Evolutionary conservation across 2,888 invertebrate species (phyloP), one percentile per base, ranked within the genome.

Genomic region (Yponomeuta evonymella): DNA sequence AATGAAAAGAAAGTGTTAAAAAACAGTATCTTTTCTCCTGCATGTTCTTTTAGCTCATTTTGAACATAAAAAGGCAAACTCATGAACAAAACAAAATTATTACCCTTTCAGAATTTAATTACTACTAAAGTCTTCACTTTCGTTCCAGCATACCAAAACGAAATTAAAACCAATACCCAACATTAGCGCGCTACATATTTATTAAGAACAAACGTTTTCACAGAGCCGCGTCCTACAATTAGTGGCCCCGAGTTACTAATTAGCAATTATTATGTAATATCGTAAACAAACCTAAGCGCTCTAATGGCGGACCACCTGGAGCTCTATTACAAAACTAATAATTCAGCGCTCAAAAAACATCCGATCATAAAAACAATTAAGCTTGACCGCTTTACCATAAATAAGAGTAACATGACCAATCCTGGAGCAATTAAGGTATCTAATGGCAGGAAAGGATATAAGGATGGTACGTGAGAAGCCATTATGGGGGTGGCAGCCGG

Each of bases 341-440:
- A 82, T 80, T 81, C 79, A 78, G 76, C 76, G 73, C 76, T 83
- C 79, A 82, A 88, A 89, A 90, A 89, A 87, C 87, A 88, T 88
- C 83, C 86, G 83, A 83, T 82, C 90, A 88, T 91, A 89, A 90
- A 91, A 89, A 89, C 89, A 90, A 90, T 91, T 87, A 89, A 83
- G 83, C 85, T 85, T 86, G 89, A 87, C 90, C 91, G 89, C 89
- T 82, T 87, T 88, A 89, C 91, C 89, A 89, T 90, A 90, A 89
- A 87, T 84, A 84, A 87, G 84, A 87, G 87, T 88, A 89, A 88
- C 90, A 86, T 82, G 83, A 86, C 87, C 90, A 87, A 89, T 87
- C 84, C 80, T 73, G 83, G 85, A 85, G 86, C 88, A 90, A 91
- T 91, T 90, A 90, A 90, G 87, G 86, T 84, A 81, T 82, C 85